phyloP scores from a whole-genome alignment of 1,140 invertebrate genomes.

The Scaptomyza pallida region DNA sequence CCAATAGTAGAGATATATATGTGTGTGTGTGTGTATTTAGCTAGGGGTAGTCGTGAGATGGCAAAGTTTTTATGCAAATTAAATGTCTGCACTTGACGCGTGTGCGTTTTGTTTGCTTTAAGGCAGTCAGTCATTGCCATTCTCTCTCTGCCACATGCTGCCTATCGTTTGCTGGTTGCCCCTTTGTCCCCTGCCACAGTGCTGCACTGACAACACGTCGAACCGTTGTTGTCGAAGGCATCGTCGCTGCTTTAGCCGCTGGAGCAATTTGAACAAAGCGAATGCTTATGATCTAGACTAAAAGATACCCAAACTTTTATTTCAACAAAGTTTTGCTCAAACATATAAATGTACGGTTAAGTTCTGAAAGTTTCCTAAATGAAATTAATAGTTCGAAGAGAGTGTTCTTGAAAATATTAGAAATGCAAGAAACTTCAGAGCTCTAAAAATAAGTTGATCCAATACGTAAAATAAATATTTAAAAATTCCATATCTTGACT shows the following conservation, averaged over 20 bases:
- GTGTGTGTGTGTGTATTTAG: conserved; percentile 1
- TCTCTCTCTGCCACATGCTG: conserved; percentile 13
- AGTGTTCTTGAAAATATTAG: no score
- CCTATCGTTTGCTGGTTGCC: not conserved
- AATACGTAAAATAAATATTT: no score
- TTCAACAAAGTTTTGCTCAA: not conserved
- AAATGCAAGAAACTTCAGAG: no score
- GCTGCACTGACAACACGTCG: conserved; percentile 13
- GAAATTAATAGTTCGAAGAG: no score
- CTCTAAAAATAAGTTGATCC: no score
- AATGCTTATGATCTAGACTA: not conserved
- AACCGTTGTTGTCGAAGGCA: conserved; percentile 23
- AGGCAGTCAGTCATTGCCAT: conserved; percentile 50
- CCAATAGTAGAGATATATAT: not conserved
- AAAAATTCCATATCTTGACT: not conserved
- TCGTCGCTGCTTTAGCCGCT: conserved; percentile 36
- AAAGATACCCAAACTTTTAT: not conserved
- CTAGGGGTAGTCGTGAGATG: conserved; percentile 37
- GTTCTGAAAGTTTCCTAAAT: not conserved
- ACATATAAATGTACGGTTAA: not conserved
- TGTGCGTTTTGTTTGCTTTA: conserved; percentile 76
- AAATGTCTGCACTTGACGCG: conserved; percentile 76
- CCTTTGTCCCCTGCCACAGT: not conserved
- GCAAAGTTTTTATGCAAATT: conserved; percentile 79
- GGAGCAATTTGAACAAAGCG: conserved; percentile 3